These are phyloP conservation scores for Peromyscus melanophrys DNA, from an alignment of 2,797 vertebrate species.

Conservation along the genomic window DNA sequence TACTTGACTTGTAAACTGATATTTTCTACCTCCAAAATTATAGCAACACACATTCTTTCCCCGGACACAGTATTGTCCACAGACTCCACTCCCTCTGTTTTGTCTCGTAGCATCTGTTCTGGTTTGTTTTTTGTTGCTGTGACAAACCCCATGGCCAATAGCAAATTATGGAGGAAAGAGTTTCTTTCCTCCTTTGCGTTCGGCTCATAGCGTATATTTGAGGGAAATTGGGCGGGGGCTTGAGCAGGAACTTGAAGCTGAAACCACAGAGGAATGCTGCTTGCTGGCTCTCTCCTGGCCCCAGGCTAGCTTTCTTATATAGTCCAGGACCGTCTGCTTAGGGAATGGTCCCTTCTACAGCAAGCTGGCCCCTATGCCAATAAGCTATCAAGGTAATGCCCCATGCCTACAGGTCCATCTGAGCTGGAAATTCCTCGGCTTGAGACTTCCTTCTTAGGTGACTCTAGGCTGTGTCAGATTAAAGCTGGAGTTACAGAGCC, in stretches of 20 bases:
- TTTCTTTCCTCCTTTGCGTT: neutral
- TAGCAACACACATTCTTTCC: neutral
- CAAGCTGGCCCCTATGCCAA: neutral
- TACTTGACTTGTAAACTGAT: neutral
- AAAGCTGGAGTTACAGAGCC: neutral
- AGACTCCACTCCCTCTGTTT: neutral
- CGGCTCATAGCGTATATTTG: neutral
- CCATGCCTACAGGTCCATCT: neutral
- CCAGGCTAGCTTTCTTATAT: neutral
- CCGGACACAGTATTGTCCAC: neutral
- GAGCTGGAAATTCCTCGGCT: neutral
- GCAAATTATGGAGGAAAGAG: neutral
- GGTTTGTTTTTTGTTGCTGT: neutral
- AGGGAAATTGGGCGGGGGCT: neutral
- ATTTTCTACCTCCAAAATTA: neutral
- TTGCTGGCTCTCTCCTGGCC: neutral
- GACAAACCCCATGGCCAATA: neutral
- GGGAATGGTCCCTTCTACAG: neutral
- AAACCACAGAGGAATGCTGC: neutral
- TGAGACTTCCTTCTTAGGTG: neutral
- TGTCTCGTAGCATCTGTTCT: neutral
- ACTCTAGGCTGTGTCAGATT: neutral
- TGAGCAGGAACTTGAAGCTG: neutral
- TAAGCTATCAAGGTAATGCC: neutral
- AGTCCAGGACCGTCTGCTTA: neutral